phyloP scores from a whole-genome alignment of 2,113 vertebrate species.

The Burhinus oedicnemus region DNA sequence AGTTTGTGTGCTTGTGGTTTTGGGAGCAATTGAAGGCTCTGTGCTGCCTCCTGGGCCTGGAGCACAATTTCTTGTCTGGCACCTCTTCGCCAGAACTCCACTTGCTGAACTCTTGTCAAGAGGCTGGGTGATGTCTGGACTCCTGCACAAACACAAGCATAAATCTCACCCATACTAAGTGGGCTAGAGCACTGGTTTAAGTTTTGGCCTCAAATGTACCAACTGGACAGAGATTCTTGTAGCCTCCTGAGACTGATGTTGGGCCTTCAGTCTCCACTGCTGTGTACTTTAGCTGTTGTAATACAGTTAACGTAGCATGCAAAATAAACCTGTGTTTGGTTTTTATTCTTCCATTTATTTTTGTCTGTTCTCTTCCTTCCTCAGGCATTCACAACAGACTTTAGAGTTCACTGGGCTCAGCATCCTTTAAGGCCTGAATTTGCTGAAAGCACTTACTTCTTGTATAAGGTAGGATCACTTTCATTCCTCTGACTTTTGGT shows the following conservation, averaged over 20 bases:
- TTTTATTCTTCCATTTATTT: not conserved
- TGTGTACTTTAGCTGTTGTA: not conserved
- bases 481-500: not conserved
- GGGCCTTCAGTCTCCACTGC: not conserved
- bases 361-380: not conserved
- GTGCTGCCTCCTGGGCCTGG: not conserved
- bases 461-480: constrained; percentile 88
- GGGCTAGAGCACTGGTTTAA: not conserved
- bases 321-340: not conserved
- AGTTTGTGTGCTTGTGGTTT: not conserved
- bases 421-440: constrained; percentile 97
- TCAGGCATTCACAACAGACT: constrained; percentile 99
- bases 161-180: not conserved
- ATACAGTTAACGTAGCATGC: not conserved
- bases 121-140: not conserved
- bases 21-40: not conserved
- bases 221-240: not conserved
- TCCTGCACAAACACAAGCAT: not conserved
- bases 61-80: not conserved
- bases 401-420: constrained; percentile 98
- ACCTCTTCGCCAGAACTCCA: not conserved
- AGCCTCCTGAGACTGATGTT: not conserved
- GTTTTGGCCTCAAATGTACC: not conserved
- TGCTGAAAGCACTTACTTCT: constrained; percentile 98
- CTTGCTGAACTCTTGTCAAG: not conserved